phyloP scores from a whole-genome alignment of 92 coral and sea anemone genomes.

The Epizoanthus stellaris region DNA sequence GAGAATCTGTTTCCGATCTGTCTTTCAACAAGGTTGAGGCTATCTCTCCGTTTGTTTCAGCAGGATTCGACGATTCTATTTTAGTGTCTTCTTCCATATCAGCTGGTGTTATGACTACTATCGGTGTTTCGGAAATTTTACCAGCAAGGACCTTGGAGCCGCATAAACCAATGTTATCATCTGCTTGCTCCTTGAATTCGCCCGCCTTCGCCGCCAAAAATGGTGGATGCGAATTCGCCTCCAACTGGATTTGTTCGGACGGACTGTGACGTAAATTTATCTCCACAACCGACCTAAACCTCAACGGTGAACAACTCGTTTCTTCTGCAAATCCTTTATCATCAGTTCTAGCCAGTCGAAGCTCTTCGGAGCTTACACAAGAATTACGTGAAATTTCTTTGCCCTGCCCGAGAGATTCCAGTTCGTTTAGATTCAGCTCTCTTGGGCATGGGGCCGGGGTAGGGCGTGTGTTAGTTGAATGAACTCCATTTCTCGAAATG shows the following conservation, averaged over 20 bases:
- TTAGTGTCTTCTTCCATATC: slow-evolving; percentile 43
- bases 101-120: slow-evolving; percentile 81
- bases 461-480: slow-evolving; percentile 70
- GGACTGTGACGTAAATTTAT: slow-evolving; percentile 16
- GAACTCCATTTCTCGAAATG: slow-evolving; percentile 59
- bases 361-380: slow-evolving; percentile 14
- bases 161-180: neutral
- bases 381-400: slow-evolving; percentile 16
- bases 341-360: neutral
- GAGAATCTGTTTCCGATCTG: slow-evolving; percentile 74
- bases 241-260: slow-evolving; percentile 24
- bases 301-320: neutral
- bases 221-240: slow-evolving; percentile 35
- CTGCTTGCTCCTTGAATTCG: neutral
- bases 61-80: slow-evolving; percentile 35
- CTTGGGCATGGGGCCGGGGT: slow-evolving; percentile 61
- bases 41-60: slow-evolving; percentile 69
- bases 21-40: slow-evolving; percentile 61
- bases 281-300: neutral
- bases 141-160: neutral
- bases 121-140: slow-evolving; percentile 59
- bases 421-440: slow-evolving; percentile 35
- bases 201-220: slow-evolving; percentile 44
- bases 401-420: neutral
- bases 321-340: neutral